Percentiles rank a stretch among this genome's conserved stretches.
Conservation (phyloP, 2,113 vertebrate species). For the Lutjanus erythropterus region DNA sequence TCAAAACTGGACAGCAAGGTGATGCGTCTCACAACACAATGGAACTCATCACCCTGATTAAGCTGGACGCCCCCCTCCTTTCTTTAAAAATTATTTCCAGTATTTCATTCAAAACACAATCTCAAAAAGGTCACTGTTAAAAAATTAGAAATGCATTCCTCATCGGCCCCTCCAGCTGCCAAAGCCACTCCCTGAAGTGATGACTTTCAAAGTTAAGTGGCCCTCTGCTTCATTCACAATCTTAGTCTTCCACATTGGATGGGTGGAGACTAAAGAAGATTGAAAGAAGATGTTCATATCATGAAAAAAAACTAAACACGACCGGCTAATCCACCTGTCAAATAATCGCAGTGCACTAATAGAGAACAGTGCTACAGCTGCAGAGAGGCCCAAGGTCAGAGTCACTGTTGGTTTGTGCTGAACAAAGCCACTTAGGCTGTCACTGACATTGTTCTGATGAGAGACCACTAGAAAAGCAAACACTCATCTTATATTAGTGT, state of each 20-base stretch:
- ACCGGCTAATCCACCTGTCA: slow-evolving; percentile 49
- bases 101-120: slow-evolving; percentile 53
- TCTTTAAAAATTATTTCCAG: slow-evolving; percentile 51
- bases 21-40: slow-evolving; percentile 54
- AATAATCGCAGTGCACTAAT: slow-evolving; percentile 43
- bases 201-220: slow-evolving; percentile 57
- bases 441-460: slow-evolving; percentile 42
- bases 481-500: background rate
- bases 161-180: slow-evolving; percentile 40
- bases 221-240: slow-evolving; percentile 28
- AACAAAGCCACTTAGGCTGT: slow-evolving; percentile 53
- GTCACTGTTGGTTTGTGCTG: slow-evolving; percentile 59
- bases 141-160: slow-evolving; percentile 47
- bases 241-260: slow-evolving; percentile 34
- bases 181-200: slow-evolving; percentile 44
- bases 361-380: slow-evolving; percentile 42
- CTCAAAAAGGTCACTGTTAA: slow-evolving; percentile 62
- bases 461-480: slow-evolving; percentile 34
- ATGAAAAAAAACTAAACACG: slow-evolving; percentile 14
- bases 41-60: slow-evolving; percentile 64
- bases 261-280: slow-evolving; percentile 24
- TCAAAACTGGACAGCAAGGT: slow-evolving; percentile 50
- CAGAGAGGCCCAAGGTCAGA: slow-evolving; percentile 58
- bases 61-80: slow-evolving; percentile 40
- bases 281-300: slow-evolving; percentile 26